phyloP scores from a whole-genome alignment of 2,113 vertebrate genomes.

The Monopterus albus region DNA sequence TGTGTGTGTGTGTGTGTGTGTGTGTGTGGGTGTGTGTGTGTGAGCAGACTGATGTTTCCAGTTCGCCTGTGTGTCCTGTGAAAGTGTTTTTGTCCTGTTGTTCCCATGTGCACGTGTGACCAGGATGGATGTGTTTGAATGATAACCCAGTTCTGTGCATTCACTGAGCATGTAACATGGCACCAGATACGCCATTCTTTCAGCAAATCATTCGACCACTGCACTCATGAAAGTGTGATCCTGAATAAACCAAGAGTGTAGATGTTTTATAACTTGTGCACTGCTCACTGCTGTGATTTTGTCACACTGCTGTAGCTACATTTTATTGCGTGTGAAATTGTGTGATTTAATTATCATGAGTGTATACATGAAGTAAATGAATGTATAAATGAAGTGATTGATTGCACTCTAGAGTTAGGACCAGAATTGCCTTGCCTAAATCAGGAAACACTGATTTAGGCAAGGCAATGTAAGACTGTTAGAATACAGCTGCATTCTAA shows the following conservation, averaged over 20 bases:
- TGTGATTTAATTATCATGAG: constrained; percentile 14
- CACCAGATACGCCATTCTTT: constrained; percentile 14
- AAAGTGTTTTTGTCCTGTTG: too few relatives aligned
- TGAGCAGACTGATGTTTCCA: too few relatives aligned
- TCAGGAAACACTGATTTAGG: too few relatives aligned
- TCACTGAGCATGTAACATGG: constrained; percentile 5
- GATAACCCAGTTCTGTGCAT: not conserved
- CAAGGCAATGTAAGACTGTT: too few relatives aligned
- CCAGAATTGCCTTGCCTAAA: constrained; percentile 6
- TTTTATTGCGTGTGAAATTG: constrained; percentile 11
- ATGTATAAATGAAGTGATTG: constrained; percentile 8
- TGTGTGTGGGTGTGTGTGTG: too few relatives aligned
- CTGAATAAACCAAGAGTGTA: constrained; percentile 9
- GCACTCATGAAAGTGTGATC: constrained; percentile 21
- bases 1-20: not conserved
- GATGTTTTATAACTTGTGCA: constrained; percentile 25
- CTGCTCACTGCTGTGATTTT: constrained; percentile 21
- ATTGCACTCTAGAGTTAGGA: not conserved
- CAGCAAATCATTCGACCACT: constrained; percentile 19
- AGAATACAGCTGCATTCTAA: too few relatives aligned
- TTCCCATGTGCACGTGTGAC: constrained; percentile 10
- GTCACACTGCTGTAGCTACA: not conserved
- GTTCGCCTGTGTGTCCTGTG: too few relatives aligned
- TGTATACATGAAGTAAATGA: constrained; percentile 8
- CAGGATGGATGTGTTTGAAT: constrained; percentile 21